Evolutionary conservation across 1,140 invertebrate species (phyloP), one percentile per base, ranked within the genome.

Genomic region (Coelopa frigida): DNA sequence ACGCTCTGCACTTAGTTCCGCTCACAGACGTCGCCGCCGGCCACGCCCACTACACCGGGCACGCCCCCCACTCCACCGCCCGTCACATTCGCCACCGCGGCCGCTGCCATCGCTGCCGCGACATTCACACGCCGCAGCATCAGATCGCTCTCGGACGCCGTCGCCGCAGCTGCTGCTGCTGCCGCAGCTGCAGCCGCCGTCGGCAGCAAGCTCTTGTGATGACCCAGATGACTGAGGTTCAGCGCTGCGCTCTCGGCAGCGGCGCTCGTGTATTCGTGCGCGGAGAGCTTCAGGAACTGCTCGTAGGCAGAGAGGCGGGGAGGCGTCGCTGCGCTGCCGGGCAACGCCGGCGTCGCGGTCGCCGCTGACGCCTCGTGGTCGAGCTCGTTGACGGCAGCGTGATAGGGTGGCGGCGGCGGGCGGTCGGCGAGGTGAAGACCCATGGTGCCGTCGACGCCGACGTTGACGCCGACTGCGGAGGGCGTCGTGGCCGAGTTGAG

Each of bases 271-370:
- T 57, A 58, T n/a, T 65, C 57, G 12, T 58, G 52, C 4, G 58
- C 52, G 32, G 54, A 64, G 22, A 64, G 26, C 44, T 62, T 66
- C 6, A 66, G 43, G 48, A 65, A 66, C 35, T 62, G 59, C 22
- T 65, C 62, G 33, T 59, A 66, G n/a, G 48, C 57, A 31, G 31
- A 50, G 3, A 61, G 49, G 15, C 59, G 60, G 21, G 44, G n/a
- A 4, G 49, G 21, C 47, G 52, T 3, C 53, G 47, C 7, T 46
- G 51, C 0, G 51, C 45, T 10, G 46, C 44, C 1, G 45, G 49
- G n/a, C 43, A 37, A 3, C 36, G 23, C 36, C 39, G 46, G 3
- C 50, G 41, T 3, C 56, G 52, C n/a, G n/a, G 27, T n/a, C 8
- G n/a, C n/a, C n/a, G n/a, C n/a, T n/a, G n/a, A n/a, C n/a, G n/a